Base-by-base conservation (phyloP, 1,140 invertebrate species). In the Caenorhabditis latens region DNA sequence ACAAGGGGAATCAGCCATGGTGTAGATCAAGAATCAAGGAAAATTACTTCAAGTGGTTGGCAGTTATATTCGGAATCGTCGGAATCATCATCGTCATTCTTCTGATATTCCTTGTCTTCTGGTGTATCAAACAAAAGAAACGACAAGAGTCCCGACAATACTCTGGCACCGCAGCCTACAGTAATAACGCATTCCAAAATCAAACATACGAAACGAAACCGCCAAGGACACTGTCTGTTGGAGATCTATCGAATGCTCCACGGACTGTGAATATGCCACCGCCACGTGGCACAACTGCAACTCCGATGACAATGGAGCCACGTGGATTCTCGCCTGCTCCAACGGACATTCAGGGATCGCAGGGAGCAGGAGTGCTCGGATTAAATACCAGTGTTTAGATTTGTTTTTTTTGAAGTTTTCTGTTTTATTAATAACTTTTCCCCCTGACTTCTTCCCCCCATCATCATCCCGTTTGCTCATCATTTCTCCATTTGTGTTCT, bases 11-110 rank as follows among this genome's bases (percentile, higher is more conserved):
- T 16, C 87, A 90, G 58, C 87, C 89, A 55, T 92, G 91, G 91
- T 92, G 91, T 61, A 84, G 91, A 71, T 92, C 92, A 9, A 61
- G 92, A 32, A 91, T 92, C 86, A 92, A 91, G 90, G 91, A 92
- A 57, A 92, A 92, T 83, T 92, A 89, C 90, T 86, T 92, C 87
- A 92, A 91, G 63, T 92, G 90, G 86, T 63, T 92, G 85, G 89
- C 90, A 6, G 90, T 88, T 32, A 90, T 92, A 67, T 86, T 89
- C 55, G 87, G 86, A 61, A 67, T 86, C 57, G 50, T 89, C 1
- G 89, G 86, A 71, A 50, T 84, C 55, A 86, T 89, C 55, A 61
- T 89, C 48, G 86, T 88, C 5, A 79, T 89, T 5, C 24, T 88
- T 24, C 43, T 89, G 5, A 84, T 89, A 50, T 89, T 89, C 87